A percentile compares a stretch with the other conserved stretches of the same genome.
Evolutionary conservation across 1,140 invertebrate genomes (phyloP).

Genomic region (Euura lappo): DNA sequence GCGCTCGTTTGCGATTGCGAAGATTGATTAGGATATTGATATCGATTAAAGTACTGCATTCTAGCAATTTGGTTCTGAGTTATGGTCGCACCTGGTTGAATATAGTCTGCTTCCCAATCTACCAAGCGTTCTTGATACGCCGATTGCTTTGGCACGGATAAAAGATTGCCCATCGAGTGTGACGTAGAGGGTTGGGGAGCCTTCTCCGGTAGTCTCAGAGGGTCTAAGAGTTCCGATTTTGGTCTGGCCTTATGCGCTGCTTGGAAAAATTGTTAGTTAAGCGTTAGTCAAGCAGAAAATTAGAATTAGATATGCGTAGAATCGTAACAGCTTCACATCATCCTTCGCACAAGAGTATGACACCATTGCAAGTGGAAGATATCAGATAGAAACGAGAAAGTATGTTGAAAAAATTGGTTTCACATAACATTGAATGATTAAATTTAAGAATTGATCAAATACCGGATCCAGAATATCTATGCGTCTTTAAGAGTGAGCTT

Average conservation of each 20-base stretch:
- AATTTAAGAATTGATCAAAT: no score
- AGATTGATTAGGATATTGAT: slow-evolving; percentile 31
- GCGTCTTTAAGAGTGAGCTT: no score
- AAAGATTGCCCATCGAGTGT: slow-evolving; percentile 56
- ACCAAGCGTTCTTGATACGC: slow-evolving; percentile 37
- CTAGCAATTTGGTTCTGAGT: slow-evolving; percentile 25
- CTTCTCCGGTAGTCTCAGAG: slow-evolving; percentile 38
- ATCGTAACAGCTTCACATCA: neutral
- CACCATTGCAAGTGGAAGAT: neutral
- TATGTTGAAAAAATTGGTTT: neutral
- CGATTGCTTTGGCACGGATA: slow-evolving; percentile 48
- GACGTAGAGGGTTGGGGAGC: slow-evolving; percentile 48
- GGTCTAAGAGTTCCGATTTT: slow-evolving; percentile 57
- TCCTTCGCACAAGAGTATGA: neutral
- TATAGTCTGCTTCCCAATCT: slow-evolving; percentile 31
- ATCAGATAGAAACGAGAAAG: neutral
- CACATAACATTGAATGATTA: no score
- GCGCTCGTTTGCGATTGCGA: slow-evolving; percentile 15
- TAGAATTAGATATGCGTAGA: neutral
- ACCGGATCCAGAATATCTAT: no score
- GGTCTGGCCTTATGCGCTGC: slow-evolving; percentile 56
- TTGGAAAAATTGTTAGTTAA: slow-evolving; percentile 55
- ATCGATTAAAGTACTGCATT: slow-evolving; percentile 13
- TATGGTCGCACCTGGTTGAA: slow-evolving; percentile 53
- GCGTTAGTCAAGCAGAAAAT: slow-evolving; percentile 47